A percentile compares a stretch with the other conserved stretches of the same genome.
phyloP scores from a whole-genome alignment of 2,113 vertebrate species.

The Tupaia chinensis region DNA sequence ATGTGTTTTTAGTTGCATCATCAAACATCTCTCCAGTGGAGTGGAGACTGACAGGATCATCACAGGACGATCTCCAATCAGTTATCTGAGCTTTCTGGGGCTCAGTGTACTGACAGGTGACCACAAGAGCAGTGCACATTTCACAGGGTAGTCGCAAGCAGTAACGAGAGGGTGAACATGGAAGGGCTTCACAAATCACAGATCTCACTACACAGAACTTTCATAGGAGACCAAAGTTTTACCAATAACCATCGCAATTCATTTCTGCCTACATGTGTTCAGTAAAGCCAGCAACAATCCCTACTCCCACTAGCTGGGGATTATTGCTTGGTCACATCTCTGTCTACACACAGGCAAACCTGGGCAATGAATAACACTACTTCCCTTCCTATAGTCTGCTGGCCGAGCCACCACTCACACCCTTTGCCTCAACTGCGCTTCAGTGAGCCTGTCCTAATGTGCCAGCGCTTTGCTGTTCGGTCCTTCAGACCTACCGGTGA shows the following conservation, averaged over 20 bases:
- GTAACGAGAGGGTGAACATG: rapidly evolving
- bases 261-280: background rate
- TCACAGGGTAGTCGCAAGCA: background rate
- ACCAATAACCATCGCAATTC: too few relatives aligned
- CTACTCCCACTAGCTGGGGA: background rate
- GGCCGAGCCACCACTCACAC: background rate
- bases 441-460: background rate
- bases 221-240: background rate
- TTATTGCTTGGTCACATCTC: background rate
- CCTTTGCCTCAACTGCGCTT: rapidly evolving
- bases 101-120: background rate
- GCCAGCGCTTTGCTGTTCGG: too few relatives aligned
- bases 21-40: background rate
- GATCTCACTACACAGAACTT: background rate
- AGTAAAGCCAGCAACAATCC: too few relatives aligned
- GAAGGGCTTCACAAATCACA: background rate
- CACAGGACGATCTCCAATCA: background rate
- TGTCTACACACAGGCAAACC: background rate
- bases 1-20: background rate
- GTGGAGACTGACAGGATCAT: background rate
- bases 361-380: background rate
- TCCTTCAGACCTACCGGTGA: background rate
- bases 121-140: background rate
- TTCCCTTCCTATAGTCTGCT: background rate
- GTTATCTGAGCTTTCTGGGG: background rate